Percentiles rank a stretch among this genome's conserved stretches.
Evolutionary conservation across 2,113 vertebrate genomes (phyloP).

Genomic region (Sisor rabdophorus): DNA sequence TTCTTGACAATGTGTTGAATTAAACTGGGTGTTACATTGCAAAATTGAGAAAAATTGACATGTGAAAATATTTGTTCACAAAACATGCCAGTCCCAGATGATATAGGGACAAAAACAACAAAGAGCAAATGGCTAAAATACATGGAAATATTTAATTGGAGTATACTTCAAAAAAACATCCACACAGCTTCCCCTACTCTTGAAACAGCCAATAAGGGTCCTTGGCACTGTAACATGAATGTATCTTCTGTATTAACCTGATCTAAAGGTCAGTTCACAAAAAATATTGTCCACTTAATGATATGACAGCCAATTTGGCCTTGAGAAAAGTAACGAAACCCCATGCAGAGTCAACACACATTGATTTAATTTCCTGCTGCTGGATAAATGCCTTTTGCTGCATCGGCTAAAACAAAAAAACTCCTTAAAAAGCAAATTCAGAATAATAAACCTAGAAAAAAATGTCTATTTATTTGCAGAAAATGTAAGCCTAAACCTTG

Average conservation of each 20-base stretch:
- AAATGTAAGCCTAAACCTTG: not conserved
- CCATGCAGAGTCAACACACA: slow-evolving; percentile 25
- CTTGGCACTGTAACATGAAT: not conserved
- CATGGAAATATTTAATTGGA: not conserved
- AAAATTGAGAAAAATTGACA: not conserved
- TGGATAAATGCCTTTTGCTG: not conserved
- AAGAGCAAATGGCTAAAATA: not conserved
- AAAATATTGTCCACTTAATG: slow-evolving; percentile 25
- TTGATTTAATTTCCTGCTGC: slow-evolving; percentile 18
- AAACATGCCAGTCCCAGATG: not conserved
- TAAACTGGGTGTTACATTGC: not conserved
- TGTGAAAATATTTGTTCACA: not conserved
- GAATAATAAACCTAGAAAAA: not conserved
- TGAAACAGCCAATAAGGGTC: not conserved
- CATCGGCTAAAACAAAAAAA: not conserved
- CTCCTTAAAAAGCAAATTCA: not conserved
- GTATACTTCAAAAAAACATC: not conserved
- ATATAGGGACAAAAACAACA: not conserved
- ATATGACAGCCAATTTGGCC: slow-evolving; percentile 28
- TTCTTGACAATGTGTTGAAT: not conserved
- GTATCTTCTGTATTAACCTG: slow-evolving; percentile 10
- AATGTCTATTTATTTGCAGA: not conserved
- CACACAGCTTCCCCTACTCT: not conserved
- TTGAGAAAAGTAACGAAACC: not conserved
- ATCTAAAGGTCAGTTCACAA: slow-evolving; percentile 18